Evolutionary conservation across 2,888 invertebrate genomes (phyloP).

Genomic region (Caenorhabditis imperialis): DNA sequence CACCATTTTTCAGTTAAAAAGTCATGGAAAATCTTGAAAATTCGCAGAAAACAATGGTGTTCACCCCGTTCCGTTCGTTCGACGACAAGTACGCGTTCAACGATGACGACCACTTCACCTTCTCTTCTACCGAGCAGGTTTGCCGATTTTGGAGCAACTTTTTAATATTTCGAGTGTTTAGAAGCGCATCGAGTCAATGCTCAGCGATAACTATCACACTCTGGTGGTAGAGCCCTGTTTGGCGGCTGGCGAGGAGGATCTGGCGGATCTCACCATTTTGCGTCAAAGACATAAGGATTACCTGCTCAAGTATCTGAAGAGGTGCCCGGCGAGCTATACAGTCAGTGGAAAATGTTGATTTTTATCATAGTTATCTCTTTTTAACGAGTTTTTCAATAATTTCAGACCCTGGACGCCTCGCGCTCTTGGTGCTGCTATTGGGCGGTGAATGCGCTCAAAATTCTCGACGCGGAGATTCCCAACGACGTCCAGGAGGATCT

Average conservation of each 20-base stretch:
- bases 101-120: constrained; percentile 62
- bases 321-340: constrained; percentile 44
- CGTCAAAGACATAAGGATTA: constrained; percentile 50
- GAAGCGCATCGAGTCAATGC: constrained; percentile 59
- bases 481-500: constrained; percentile 46
- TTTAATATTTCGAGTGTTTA: constrained; percentile 6
- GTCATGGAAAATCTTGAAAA: background rate
- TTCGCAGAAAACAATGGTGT: constrained; percentile 16
- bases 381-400: background rate
- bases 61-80: constrained; percentile 49
- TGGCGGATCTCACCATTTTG: constrained; percentile 28
- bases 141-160: background rate
- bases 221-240: constrained; percentile 27
- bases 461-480: constrained; percentile 83
- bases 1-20: background rate
- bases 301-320: constrained; percentile 51
- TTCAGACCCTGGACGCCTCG: constrained; percentile 89
- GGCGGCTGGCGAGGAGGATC: constrained; percentile 33
- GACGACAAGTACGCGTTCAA: constrained; percentile 44
- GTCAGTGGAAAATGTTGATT: constrained; percentile 13
- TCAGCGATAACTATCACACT: constrained; percentile 38
- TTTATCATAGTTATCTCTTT: background rate
- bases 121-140: constrained; percentile 67
- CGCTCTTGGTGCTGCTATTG: constrained; percentile 97
- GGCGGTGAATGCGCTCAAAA: constrained; percentile 91